Percentiles rank a stretch among this genome's conserved stretches.
Conservation (phyloP, 2,113 vertebrate species). For the Podilymbus podiceps region DNA sequence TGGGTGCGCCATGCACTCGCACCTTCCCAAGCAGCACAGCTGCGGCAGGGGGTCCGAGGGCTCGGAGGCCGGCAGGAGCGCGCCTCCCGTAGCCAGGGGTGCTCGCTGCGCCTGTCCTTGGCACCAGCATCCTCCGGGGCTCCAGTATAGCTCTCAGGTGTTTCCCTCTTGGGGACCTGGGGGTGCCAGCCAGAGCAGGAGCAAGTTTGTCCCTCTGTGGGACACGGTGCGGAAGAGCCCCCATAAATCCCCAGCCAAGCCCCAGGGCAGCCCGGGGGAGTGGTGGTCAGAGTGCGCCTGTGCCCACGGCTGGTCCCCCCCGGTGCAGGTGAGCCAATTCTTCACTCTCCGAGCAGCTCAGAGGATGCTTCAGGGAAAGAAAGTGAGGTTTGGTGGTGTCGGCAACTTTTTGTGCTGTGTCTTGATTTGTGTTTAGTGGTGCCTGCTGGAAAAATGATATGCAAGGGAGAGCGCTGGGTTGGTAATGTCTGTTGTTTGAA, state of each 20-base stretch:
- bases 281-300: conserved; percentile 81
- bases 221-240: conserved; percentile 80
- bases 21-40: conserved; percentile 81
- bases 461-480: neutral
- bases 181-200: conserved; percentile 61
- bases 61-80: conserved; percentile 27
- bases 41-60: conserved; percentile 74
- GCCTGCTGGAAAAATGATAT: neutral
- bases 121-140: conserved; percentile 70
- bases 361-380: conserved; percentile 29
- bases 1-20: conserved; percentile 75
- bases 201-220: conserved; percentile 69
- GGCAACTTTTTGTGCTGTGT: conserved; percentile 23
- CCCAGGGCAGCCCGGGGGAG: conserved; percentile 77
- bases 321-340: conserved; percentile 82
- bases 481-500: neutral
- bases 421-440: neutral
- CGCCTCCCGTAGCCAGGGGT: conserved; percentile 63
- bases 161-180: conserved; percentile 53
- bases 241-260: conserved; percentile 53
- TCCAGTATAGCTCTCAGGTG: conserved; percentile 28
- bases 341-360: neutral
- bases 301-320: conserved; percentile 79
- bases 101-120: conserved; percentile 76
- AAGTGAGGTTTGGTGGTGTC: conserved; percentile 1